Percentiles rank a stretch among this genome's conserved stretches.
These are phyloP conservation scores for Drosophila limbata DNA, from an alignment of 2,888 invertebrate species.

Conservation along the genomic window DNA sequence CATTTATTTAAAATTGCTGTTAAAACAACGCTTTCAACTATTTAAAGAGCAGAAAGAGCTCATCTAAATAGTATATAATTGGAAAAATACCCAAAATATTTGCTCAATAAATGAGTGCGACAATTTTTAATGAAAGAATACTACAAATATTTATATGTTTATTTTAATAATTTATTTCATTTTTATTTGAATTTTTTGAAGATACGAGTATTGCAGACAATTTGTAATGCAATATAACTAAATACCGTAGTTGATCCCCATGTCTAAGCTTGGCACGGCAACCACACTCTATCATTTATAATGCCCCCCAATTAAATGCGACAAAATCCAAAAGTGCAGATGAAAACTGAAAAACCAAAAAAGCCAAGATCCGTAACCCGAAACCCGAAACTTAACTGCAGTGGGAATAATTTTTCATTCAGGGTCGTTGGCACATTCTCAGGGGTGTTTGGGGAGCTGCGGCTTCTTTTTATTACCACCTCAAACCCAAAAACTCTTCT, in stretches of 20 bases:
- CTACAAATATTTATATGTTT: background rate
- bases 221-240: conserved; percentile 2
- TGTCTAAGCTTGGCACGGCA: conserved; percentile 44
- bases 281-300: conserved; percentile 21
- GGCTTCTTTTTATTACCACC: conserved; percentile 47
- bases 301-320: conserved; percentile 13
- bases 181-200: too few species aligned
- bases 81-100: background rate
- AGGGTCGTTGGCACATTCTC: conserved; percentile 56
- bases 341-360: conserved; percentile 1
- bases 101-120: background rate
- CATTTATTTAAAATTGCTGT: too few species aligned
- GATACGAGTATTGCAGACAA: conserved; percentile 3
- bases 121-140: background rate
- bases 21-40: too few species aligned
- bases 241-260: conserved; percentile 4
- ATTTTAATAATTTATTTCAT: too few species aligned
- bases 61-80: background rate
- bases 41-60: too few species aligned
- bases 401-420: conserved; percentile 62
- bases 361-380: background rate
- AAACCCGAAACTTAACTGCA: conserved; percentile 39
- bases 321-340: conserved; percentile 12
- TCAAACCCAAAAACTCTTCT: background rate
- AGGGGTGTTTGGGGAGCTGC: conserved; percentile 19